A percentile compares a stretch with the other conserved stretches of the same genome.
Conservation (phyloP, 2,797 vertebrate species). For the Neomorphus geoffroyi region DNA sequence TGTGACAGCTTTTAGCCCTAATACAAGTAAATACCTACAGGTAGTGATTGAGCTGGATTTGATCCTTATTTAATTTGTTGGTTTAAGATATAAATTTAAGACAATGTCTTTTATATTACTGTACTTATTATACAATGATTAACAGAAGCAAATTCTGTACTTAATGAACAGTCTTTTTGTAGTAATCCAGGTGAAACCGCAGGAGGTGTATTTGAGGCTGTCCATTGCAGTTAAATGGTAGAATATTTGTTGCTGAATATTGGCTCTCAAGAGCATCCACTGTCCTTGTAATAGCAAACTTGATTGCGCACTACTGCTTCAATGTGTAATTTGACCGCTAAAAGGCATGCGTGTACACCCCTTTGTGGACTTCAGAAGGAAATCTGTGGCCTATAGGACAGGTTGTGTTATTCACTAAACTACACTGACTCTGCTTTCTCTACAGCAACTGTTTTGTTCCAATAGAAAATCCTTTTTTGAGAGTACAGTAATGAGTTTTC, state of each 20-base stretch:
- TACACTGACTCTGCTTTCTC: background rate
- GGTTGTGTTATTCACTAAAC: background rate
- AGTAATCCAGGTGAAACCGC: background rate
- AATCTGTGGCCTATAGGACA: background rate
- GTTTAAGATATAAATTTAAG: background rate
- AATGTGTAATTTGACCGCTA: background rate
- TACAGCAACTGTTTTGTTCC: background rate
- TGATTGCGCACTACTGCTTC: background rate
- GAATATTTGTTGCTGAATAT: background rate
- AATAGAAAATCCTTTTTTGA: background rate
- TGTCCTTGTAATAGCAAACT: background rate
- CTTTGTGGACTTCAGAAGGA: background rate
- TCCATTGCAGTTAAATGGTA: background rate
- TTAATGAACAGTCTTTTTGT: background rate
- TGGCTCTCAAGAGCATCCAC: background rate
- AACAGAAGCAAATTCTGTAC: background rate
- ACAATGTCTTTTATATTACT: background rate
- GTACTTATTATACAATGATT: background rate
- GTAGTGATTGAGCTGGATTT: background rate
- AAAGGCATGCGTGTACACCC: background rate
- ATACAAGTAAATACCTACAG: background rate
- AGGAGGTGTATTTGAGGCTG: background rate
- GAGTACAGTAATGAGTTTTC: background rate
- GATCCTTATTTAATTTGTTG: background rate
- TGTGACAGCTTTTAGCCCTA: conserved; percentile 7